These are phyloP conservation scores for Drosophila pseudoananassae DNA, from an alignment of 1,140 invertebrate genomes.

Conservation along the genomic window DNA sequence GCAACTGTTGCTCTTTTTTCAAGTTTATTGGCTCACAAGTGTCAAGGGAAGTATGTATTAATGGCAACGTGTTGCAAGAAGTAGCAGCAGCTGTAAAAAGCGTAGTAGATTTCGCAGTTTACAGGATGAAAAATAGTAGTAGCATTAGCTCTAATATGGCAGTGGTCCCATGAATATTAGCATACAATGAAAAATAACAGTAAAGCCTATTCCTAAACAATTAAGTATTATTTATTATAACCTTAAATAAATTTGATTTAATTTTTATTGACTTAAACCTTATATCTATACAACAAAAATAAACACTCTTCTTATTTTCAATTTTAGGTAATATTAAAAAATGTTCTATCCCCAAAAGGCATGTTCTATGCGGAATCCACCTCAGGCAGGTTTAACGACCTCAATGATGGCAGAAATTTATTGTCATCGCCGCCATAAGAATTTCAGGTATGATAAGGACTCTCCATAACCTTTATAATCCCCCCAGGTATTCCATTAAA, in stretches of 20 bases:
- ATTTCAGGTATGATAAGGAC: slow-evolving; percentile 29
- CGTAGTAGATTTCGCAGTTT: slow-evolving; percentile 34
- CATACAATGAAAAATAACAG: slow-evolving; percentile 1
- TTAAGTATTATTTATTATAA: neutral
- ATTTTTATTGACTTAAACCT: too few relatives aligned
- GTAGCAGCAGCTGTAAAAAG: slow-evolving; percentile 16
- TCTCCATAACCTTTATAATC: slow-evolving; percentile 27
- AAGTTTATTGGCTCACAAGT: slow-evolving; percentile 83
- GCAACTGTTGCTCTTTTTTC: slow-evolving; percentile 83
- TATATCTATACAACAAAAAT: neutral
- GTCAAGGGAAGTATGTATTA: slow-evolving; percentile 81
- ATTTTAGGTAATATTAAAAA: neutral
- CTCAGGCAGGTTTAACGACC: slow-evolving; percentile 2
- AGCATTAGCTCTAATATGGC: slow-evolving; percentile 46
- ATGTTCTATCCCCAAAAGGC: neutral
- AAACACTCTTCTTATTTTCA: neutral
- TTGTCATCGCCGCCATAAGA: slow-evolving; percentile 13
- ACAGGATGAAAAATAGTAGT: slow-evolving; percentile 58
- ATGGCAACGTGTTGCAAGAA: slow-evolving; percentile 77
- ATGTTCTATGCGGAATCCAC: neutral
- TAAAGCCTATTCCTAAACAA: neutral
- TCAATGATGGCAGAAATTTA: slow-evolving; percentile 6
- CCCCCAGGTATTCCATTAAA: slow-evolving; percentile 35
- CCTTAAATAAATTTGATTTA: too few relatives aligned
- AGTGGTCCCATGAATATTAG: neutral